Base-by-base conservation (phyloP, 1,140 invertebrate genomes). In the Papilio aristodemus region DNA sequence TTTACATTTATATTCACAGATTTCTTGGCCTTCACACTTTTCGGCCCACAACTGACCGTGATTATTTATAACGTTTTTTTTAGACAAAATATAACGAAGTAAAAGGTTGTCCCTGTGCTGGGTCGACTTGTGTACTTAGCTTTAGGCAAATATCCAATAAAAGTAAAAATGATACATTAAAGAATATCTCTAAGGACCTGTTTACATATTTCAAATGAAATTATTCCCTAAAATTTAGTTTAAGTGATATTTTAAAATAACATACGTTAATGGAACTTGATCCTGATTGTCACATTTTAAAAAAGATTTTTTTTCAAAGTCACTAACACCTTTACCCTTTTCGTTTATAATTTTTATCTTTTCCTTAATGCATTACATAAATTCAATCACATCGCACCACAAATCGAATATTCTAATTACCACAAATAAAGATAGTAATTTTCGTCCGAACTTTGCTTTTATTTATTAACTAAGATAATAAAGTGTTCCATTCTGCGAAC, bases 1-100 rank as follows among this genome's bases (percentile, higher is more conserved):
- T 81, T 81, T 84, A 78, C 75, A 80, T 83, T 59, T 79, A 76
- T 79, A 76, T 80, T 81, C 77, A 76, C 73, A 71, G 62, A 74
- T 76, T 70, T 73, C 70, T 73, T 68, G 74, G 79, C 83, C 84
- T 83, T 81, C 67, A 74, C 22, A 50, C 39, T 46, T 46, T 32
- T 66, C 50, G 41, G 25, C 22, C 25, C 38, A 36, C 59, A 38
- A 32, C 10, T 54, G 11, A 11, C 17, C 19, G 46, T 54, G 10
- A 19, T 10, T 10, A 3, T 43, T 17, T 43, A n/a, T 54, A 54
- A 54, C 6, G 27, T 32, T 32, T 32, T 32, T 32, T 2, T 32
- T n/a, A n/a, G n/a, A n/a, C n/a, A n/a, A n/a, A n/a, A n/a, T n/a
- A n/a, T n/a, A n/a, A n/a, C n/a, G n/a, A n/a, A n/a, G n/a, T n/a